Percentiles rank a stretch among this genome's conserved stretches.
Conservation (phyloP, 37 sponge, comb jelly and placozoan genomes). For the Tethya wilhelma region DNA sequence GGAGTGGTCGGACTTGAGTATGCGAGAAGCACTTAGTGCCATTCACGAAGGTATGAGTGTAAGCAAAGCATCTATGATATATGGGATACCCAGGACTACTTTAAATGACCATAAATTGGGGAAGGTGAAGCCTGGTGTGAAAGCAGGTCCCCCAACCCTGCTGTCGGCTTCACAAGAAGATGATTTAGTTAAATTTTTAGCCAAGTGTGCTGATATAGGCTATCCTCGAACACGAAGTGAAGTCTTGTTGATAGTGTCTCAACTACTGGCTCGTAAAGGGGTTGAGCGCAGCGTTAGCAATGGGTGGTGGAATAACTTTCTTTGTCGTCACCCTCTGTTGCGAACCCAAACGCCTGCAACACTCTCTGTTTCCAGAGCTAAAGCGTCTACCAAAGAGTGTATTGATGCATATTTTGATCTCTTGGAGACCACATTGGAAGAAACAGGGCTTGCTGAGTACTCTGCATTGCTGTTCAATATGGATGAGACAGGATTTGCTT, state of each 20-base stretch:
- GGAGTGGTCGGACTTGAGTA: not conserved
- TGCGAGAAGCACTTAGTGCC: not conserved
- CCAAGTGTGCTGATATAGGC: conserved; percentile 11
- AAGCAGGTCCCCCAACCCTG: too few relatives aligned
- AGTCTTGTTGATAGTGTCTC: conserved; percentile 4
- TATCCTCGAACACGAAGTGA: not conserved
- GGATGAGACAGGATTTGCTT: conserved; percentile 44
- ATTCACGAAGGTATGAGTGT: not conserved
- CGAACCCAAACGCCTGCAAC: conserved; percentile 22
- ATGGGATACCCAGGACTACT: conserved; percentile 7
- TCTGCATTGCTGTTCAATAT: conserved; percentile 24
- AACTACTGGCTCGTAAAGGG: conserved; percentile 13
- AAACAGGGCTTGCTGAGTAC: conserved; percentile 33
- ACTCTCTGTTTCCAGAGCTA: conserved; percentile 11
- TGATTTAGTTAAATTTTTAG: not conserved
- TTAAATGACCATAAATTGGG: not conserved
- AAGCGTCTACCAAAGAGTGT: conserved; percentile 8
- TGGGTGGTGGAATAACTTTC: too few relatives aligned
- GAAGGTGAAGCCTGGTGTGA: conserved; percentile 8
- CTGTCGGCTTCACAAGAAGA: conserved; percentile 20
- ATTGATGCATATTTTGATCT: conserved; percentile 23
- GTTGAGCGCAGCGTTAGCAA: not conserved
- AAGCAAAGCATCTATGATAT: not conserved
- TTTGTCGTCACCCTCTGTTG: too few relatives aligned
- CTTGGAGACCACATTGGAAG: conserved; percentile 4